These are phyloP conservation scores for Sciaenops ocellatus DNA, from an alignment of 2,797 vertebrate genomes.

Conservation along the genomic window DNA sequence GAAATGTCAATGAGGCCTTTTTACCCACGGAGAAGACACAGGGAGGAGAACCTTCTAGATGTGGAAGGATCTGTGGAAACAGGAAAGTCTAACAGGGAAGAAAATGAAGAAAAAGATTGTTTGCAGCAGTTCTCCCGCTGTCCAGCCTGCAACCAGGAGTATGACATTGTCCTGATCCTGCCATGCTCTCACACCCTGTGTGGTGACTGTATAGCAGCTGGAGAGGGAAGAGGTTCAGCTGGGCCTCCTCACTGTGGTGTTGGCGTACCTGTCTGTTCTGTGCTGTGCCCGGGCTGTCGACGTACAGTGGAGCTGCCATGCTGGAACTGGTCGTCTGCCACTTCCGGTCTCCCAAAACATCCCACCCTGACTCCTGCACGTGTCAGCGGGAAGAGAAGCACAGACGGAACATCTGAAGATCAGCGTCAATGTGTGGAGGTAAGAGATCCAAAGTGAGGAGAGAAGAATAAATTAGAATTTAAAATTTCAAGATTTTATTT, in stretches of 20 bases:
- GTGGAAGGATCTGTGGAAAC: too few species aligned
- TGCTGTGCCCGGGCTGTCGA: constrained; percentile 75
- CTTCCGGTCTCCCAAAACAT: constrained; percentile 75
- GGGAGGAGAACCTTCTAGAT: constrained; percentile 15
- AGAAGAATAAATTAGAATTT: too few species aligned
- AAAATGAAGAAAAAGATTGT: constrained; percentile 29
- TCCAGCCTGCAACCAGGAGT: constrained; percentile 63
- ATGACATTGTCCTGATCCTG: constrained; percentile 69
- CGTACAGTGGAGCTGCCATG: constrained; percentile 81
- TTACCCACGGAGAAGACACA: neutral
- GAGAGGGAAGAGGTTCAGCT: neutral
- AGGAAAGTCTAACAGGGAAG: neutral
- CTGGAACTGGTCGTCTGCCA: constrained; percentile 71
- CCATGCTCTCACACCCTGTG: constrained; percentile 83
- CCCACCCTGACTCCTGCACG: constrained; percentile 51
- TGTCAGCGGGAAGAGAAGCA: neutral
- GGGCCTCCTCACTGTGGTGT: neutral
- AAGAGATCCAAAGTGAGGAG: neutral
- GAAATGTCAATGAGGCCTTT: constrained; percentile 40
- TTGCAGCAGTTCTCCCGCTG: constrained; percentile 60
- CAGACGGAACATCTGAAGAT: neutral
- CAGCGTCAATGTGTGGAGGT: constrained; percentile 42
- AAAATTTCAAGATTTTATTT: neutral
- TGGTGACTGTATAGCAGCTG: constrained; percentile 63
- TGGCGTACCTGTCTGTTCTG: constrained; percentile 46